A percentile compares a stretch with the other conserved stretches of the same genome.
Conservation (phyloP, 2,113 vertebrate species). For the Vimba vimba region DNA sequence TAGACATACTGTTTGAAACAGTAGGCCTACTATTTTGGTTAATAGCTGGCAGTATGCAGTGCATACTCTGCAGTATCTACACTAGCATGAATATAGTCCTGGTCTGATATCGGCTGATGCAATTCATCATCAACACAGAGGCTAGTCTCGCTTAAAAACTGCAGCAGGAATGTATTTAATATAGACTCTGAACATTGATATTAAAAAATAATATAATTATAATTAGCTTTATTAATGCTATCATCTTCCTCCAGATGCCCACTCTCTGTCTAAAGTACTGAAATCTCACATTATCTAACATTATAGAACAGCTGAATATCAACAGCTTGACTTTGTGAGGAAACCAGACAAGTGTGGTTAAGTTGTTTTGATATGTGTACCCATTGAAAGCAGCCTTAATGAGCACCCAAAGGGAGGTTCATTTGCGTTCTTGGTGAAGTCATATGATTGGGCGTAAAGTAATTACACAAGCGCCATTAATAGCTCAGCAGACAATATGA, state of each 20-base stretch:
- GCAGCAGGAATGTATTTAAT: neutral
- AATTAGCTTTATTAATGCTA: neutral
- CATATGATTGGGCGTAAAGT: conserved; percentile 40
- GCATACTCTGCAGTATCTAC: neutral
- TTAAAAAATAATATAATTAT: neutral
- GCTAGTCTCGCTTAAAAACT: neutral
- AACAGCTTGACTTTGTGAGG: conserved; percentile 18
- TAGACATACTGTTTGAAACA: no score
- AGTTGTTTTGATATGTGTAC: conserved; percentile 41
- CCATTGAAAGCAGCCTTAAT: conserved; percentile 42
- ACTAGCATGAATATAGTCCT: neutral
- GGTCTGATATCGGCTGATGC: neutral
- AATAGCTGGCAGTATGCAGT: no score
- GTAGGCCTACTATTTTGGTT: no score
- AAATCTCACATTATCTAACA: neutral
- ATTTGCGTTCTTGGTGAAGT: conserved; percentile 40
- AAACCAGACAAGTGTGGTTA: conserved; percentile 36
- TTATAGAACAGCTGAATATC: conserved; percentile 15
- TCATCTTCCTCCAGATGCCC: conserved; percentile 22
- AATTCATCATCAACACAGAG: neutral
- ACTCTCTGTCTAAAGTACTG: neutral
- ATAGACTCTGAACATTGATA: neutral
- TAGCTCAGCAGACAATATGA: conserved; percentile 28
- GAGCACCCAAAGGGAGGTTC: conserved; percentile 41
- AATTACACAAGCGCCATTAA: conserved; percentile 52